Evolutionary conservation across 2,797 vertebrate species (phyloP).

Genomic region (Paedocypris micromegethes): DNA sequence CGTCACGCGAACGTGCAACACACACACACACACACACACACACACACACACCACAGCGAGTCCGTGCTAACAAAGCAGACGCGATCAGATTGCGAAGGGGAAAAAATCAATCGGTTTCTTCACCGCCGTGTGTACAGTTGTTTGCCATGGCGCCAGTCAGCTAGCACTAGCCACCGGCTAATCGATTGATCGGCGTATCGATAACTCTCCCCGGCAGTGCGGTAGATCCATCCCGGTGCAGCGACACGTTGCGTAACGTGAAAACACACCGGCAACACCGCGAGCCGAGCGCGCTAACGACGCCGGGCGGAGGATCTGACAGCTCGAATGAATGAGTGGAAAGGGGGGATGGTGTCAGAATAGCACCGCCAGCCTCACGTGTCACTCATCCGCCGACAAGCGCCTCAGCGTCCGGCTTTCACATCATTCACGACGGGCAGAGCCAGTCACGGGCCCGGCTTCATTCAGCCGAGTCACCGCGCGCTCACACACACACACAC

Average conservation of each 20-base stretch:
- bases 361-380: constrained; percentile 20
- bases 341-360: constrained; percentile 32
- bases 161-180: constrained; percentile 14
- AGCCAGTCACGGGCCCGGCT: no score
- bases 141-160: constrained; percentile 12
- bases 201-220: neutral
- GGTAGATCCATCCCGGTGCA: neutral
- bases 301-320: neutral
- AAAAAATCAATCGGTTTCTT: no score
- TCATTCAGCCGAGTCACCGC: no score
- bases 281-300: no score
- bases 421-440: neutral
- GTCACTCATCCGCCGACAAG: neutral
- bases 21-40: no score
- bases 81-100: no score
- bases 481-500: no score
- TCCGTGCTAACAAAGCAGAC: no score
- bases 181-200: constrained; percentile 4
- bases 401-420: neutral
- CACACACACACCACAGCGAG: no score
- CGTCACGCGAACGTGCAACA: no score
- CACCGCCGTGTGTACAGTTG: neutral
- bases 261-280: no score
- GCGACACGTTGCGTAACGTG: neutral
- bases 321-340: constrained; percentile 26